Evolutionary conservation across 2,888 invertebrate genomes (phyloP).

Genomic region (Callyntrura guangdongensis): DNA sequence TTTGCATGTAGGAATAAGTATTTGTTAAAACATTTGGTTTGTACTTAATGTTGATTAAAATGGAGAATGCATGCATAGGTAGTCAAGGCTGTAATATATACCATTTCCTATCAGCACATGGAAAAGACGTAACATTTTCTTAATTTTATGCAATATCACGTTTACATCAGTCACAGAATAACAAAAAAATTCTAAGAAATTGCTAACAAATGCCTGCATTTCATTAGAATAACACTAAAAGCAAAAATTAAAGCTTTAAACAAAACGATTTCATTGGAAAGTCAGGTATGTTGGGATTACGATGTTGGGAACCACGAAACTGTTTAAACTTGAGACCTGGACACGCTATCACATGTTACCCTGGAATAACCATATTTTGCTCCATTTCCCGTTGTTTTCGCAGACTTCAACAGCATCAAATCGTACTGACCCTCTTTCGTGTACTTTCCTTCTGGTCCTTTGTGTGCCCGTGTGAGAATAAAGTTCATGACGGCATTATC

Average conservation of each 20-base stretch:
- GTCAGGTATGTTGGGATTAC: not conserved
- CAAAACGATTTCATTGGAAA: not conserved
- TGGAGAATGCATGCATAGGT: not conserved
- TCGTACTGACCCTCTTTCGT: conserved; percentile 88
- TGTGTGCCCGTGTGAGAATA: conserved; percentile 88
- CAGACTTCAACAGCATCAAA: conserved; percentile 86
- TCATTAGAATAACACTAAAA: not conserved
- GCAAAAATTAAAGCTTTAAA: conserved; percentile 6
- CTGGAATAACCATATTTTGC: conserved; percentile 77
- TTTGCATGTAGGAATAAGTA: not conserved
- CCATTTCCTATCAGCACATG: not conserved
- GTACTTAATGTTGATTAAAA: not conserved
- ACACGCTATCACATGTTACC: conserved; percentile 72
- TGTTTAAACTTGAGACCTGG: not conserved
- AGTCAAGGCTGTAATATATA: not conserved
- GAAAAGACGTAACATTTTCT: not conserved
- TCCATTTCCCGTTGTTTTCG: conserved; percentile 77
- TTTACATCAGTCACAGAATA: not conserved
- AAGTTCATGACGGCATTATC: conserved; percentile 88
- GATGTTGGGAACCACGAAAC: not conserved
- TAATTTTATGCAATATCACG: not conserved
- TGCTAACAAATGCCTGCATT: not conserved
- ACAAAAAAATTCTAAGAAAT: not conserved
- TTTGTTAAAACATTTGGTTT: conserved; percentile 8
- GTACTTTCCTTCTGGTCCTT: conserved; percentile 88